phyloP scores from a whole-genome alignment of 2,888 invertebrate species.

The Norana najaformis region DNA sequence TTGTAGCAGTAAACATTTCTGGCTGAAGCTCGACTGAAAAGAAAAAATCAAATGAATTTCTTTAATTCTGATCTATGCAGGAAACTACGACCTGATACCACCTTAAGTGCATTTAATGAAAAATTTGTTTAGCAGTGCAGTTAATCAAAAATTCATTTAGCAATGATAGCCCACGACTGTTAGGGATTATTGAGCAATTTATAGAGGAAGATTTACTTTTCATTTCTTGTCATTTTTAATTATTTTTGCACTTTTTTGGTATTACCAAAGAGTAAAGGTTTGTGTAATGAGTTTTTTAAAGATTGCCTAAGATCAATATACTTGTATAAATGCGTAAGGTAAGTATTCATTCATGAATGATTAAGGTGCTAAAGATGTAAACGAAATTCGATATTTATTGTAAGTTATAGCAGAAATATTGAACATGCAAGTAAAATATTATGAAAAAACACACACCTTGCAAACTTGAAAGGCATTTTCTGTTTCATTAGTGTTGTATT shows the following conservation, averaged over 20 bases:
- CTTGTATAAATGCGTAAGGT: too few species aligned
- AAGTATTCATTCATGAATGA: too few species aligned
- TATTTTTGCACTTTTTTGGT: too few species aligned
- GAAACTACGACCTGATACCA: not conserved
- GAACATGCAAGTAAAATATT: not conserved
- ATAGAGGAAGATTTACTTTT: too few species aligned
- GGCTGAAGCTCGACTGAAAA: slow-evolving; percentile 40
- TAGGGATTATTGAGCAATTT: too few species aligned
- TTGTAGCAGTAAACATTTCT: slow-evolving; percentile 57
- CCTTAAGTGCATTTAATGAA: not conserved
- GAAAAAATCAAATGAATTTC: not conserved
- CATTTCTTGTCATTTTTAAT: too few species aligned
- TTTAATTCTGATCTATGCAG: not conserved
- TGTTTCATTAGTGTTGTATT: not conserved
- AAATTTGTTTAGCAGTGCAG: not conserved
- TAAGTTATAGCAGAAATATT: not conserved
- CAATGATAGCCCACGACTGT: not conserved
- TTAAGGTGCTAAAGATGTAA: too few species aligned
- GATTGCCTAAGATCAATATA: too few species aligned
- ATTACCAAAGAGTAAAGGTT: too few species aligned
- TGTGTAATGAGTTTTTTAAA: too few species aligned
- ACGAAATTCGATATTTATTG: too few species aligned
- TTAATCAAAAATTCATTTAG: not conserved
- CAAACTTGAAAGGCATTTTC: not conserved
- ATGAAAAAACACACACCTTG: not conserved